Conservation (phyloP, 2,113 vertebrate species). For the Engystomops pustulosus region DNA sequence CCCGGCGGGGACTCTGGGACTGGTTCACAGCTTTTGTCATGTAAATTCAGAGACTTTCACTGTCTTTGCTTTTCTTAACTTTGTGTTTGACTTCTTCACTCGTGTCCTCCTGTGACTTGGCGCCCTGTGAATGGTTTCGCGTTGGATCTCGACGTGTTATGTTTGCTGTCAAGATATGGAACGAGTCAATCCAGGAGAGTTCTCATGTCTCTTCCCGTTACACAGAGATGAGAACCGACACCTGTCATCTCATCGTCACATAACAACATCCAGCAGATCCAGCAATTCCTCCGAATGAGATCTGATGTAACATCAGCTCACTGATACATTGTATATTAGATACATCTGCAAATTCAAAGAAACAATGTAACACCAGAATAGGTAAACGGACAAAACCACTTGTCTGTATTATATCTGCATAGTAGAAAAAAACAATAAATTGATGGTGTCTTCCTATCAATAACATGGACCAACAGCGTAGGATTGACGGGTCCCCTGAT, state of each 20-base stretch:
- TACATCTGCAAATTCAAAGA: background rate
- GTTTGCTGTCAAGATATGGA: background rate
- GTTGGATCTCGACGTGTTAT: background rate
- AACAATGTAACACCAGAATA: background rate
- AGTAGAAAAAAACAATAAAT: no score
- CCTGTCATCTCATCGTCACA: constrained; percentile 9
- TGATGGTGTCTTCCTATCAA: no score
- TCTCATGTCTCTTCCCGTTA: background rate
- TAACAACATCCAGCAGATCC: background rate
- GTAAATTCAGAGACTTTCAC: constrained; percentile 30
- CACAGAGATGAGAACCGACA: background rate
- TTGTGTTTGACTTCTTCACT: constrained; percentile 25
- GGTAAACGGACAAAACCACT: background rate
- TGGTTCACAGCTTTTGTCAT: background rate
- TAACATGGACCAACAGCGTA: no score
- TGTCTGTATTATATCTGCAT: no score
- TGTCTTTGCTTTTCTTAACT: constrained; percentile 17
- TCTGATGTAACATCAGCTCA: background rate
- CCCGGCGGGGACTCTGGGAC: constrained; percentile 1
- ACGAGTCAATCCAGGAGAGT: background rate
- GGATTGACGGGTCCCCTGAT: no score
- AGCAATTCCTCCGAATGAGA: background rate
- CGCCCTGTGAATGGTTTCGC: background rate
- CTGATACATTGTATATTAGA: background rate
- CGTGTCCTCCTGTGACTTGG: constrained; percentile 28